Evolutionary conservation across 2,888 invertebrate genomes (phyloP).

Genomic region (Cheilosia vulpina): DNA sequence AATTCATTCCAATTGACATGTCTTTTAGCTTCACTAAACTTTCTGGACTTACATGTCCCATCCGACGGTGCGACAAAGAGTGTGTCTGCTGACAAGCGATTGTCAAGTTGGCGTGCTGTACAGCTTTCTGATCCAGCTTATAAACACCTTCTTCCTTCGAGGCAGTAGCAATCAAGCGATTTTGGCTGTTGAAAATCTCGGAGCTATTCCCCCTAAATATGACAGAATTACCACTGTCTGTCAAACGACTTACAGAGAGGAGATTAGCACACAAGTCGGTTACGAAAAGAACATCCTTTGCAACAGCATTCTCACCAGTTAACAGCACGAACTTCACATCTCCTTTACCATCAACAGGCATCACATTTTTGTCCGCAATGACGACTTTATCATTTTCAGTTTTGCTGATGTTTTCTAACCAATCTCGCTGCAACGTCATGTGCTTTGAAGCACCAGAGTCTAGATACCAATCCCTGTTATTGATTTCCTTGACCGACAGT

Average conservation of each 20-base stretch:
- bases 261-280: slow-evolving; percentile 27
- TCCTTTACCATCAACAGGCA: not conserved
- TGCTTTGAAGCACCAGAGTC: slow-evolving; percentile 1
- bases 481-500: not conserved
- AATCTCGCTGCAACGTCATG: slow-evolving; percentile 15
- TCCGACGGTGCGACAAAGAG: slow-evolving; percentile 12
- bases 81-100: not conserved
- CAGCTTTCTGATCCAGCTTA: not conserved
- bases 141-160: slow-evolving; percentile 13
- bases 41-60: too few relatives aligned
- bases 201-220: too few relatives aligned
- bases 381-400: not conserved
- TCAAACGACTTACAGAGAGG: slow-evolving; percentile 28
- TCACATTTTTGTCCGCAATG: slow-evolving; percentile 10
- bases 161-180: not conserved
- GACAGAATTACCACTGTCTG: slow-evolving; percentile 16
- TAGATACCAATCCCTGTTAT: slow-evolving; percentile 1
- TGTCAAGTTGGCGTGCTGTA: not conserved
- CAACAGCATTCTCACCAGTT: slow-evolving; percentile 4
- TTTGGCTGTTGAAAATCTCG: too few relatives aligned
- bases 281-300: slow-evolving; percentile 15
- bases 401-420: slow-evolving; percentile 2
- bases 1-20: slow-evolving; percentile 4
- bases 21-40: too few relatives aligned
- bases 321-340: slow-evolving; percentile 13